phyloP scores from a whole-genome alignment of 2,113 vertebrate species.

The Todiramphus saurophagus region DNA sequence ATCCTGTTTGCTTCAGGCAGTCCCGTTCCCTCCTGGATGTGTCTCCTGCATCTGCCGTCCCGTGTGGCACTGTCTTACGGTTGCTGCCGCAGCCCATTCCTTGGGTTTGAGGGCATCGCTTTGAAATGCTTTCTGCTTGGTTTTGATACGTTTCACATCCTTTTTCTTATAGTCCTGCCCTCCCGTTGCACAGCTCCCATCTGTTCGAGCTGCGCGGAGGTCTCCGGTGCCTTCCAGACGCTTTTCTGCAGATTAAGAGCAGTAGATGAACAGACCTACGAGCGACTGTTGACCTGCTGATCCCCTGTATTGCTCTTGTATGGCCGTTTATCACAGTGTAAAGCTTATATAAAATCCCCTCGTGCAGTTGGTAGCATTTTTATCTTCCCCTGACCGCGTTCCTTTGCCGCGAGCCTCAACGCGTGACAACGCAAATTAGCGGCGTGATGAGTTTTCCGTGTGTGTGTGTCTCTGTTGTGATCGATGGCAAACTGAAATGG shows the following conservation, averaged over 20 bases:
- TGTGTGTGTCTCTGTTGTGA: not conserved
- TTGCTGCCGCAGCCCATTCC: not conserved
- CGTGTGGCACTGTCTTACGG: rapidly evolving
- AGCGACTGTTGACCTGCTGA: not conserved
- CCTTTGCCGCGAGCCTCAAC: rapidly evolving
- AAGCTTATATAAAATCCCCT: not conserved
- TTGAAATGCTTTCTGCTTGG: not conserved
- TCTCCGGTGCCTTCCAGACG: not conserved
- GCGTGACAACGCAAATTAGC: not conserved
- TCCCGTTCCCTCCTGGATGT: not conserved
- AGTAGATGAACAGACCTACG: not conserved
- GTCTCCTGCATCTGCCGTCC: not conserved
- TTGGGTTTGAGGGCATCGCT: not conserved
- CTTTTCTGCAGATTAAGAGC: not conserved
- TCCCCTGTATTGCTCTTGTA: not conserved
- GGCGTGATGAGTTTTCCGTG: not conserved
- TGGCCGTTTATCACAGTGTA: not conserved
- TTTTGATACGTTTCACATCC: not conserved
- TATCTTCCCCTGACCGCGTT: not conserved
- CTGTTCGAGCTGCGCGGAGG: not conserved
- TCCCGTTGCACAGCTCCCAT: rapidly evolving
- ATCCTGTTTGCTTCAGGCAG: not conserved
- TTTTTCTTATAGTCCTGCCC: not conserved
- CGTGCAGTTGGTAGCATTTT: rapidly evolving
- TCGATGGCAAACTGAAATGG: not conserved